These are phyloP conservation scores for Thalpophila matura DNA, from an alignment of 2,888 invertebrate genomes.

Conservation along the genomic window DNA sequence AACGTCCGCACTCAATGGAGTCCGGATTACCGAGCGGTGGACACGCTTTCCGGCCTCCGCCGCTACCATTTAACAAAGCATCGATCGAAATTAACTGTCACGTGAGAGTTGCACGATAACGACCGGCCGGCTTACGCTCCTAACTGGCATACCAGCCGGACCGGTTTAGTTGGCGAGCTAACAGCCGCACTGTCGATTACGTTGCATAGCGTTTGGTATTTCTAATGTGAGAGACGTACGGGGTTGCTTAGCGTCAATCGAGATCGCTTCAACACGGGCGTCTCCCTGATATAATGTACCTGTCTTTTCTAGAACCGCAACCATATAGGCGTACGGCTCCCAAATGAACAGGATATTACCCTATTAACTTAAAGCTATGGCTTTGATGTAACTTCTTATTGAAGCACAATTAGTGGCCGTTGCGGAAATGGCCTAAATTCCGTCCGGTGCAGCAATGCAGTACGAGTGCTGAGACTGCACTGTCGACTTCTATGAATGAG, in stretches of 20 bases:
- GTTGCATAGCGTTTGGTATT: slow-evolving; percentile 52
- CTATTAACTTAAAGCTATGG: slow-evolving; percentile 27
- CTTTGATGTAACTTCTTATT: slow-evolving; percentile 51
- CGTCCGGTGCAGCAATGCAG: slow-evolving; percentile 73
- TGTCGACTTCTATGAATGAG: slow-evolving; percentile 83
- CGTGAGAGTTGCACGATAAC: slow-evolving; percentile 78
- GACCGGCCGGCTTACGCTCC: slow-evolving; percentile 67
- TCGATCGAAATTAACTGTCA: slow-evolving; percentile 81
- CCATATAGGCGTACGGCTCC: slow-evolving; percentile 85
- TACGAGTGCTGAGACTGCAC: slow-evolving; percentile 72
- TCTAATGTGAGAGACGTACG: slow-evolving; percentile 89
- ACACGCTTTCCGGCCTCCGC: slow-evolving; percentile 84
- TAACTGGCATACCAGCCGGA: slow-evolving; percentile 69
- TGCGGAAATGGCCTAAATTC: slow-evolving; percentile 78
- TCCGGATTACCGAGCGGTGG: slow-evolving; percentile 84
- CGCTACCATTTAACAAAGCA: slow-evolving; percentile 78
- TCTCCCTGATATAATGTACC: slow-evolving; percentile 85
- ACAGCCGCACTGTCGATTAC: slow-evolving; percentile 65
- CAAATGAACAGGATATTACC: slow-evolving; percentile 86
- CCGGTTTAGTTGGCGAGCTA: slow-evolving; percentile 66
- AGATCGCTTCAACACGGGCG: slow-evolving; percentile 90
- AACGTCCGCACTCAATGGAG: slow-evolving; percentile 89
- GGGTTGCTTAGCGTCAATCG: slow-evolving; percentile 88
- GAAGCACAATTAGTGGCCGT: slow-evolving; percentile 59
- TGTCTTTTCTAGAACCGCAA: slow-evolving; percentile 89